These are phyloP conservation scores for Cataglyphis cursor DNA, from an alignment of 2,888 invertebrate species.

Conservation along the genomic window DNA sequence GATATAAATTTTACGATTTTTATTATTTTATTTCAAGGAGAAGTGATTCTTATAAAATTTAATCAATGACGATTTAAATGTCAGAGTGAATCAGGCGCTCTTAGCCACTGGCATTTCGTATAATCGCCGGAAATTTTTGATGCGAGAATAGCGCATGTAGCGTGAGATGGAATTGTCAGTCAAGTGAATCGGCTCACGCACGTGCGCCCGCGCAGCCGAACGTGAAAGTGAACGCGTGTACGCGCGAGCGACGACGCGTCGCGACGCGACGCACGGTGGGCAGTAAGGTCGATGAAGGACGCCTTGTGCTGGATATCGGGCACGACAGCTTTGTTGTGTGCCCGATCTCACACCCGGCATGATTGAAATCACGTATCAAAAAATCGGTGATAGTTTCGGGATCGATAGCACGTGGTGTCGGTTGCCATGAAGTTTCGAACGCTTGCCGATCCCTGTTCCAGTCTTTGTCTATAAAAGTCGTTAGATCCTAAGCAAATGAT, in stretches of 20 bases:
- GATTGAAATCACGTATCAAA: slow-evolving; percentile 60
- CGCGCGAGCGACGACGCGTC: slow-evolving; percentile 66
- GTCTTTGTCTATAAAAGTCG: neutral
- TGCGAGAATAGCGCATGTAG: neutral
- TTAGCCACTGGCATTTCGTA: neutral
- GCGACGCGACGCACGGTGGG: slow-evolving; percentile 62
- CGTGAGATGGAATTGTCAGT: slow-evolving; percentile 25
- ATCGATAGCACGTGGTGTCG: neutral
- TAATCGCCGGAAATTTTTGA: slow-evolving; percentile 16
- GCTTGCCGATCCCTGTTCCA: neutral
- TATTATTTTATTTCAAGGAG: neutral
- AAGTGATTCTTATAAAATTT: neutral
- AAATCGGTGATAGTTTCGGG: neutral
- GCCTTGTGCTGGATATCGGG: slow-evolving; percentile 63
- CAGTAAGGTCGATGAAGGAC: slow-evolving; percentile 82
- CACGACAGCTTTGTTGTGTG: slow-evolving; percentile 42
- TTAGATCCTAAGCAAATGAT: neutral
- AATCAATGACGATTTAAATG: neutral
- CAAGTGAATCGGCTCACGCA: slow-evolving; percentile 58
- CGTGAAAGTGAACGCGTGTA: slow-evolving; percentile 75
- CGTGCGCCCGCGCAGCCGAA: slow-evolving; percentile 73
- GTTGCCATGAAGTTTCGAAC: neutral
- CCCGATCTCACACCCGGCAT: slow-evolving; percentile 62
- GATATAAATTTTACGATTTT: neutral
- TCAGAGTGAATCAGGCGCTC: neutral